Evolutionary conservation across 1,140 invertebrate species (phyloP), one percentile per base, ranked within the genome.

Genomic region (Drosophila serrata): DNA sequence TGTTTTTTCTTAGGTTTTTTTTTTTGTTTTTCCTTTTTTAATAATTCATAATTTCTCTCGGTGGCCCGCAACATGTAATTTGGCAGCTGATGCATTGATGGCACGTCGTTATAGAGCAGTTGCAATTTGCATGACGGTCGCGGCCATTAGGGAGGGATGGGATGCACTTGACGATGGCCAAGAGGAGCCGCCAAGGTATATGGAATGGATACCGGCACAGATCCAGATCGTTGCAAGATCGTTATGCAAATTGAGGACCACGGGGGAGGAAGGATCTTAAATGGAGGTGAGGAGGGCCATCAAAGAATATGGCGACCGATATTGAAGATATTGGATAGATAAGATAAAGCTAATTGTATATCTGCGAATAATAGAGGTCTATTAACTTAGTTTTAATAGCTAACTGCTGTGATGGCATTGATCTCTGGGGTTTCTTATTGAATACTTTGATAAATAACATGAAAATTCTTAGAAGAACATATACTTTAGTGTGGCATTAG

Each of bases 81-180:
- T 82, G 60, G 59, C 76, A 79, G 81, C 81, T 84, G 81, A 82
- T 82, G 80, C 81, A 73, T 77, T 74, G 67, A 62, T 48, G 59
- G 62, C 55, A 70, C 56, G 57, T 72, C 57, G 65, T 73, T 73
- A 72, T 29, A 27, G 40, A 42, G 73, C 48, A 46, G 59, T 46
- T 57, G 60, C 61, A 78, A 74, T 78, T 79, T 63, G 79, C 79
- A 82, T 82, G 68, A 73, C 73, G 58, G 48, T 61, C 46, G 42
- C 35, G 57, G 76, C 27, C 19, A 65, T 78, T 72, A 72, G 67
- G 51, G 68, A 33, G 45, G 45, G 45, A 27, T 46, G 68, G 27
- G 49, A 45, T 68, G 65, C 65, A 68, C 68, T 72, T 72, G 65
- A 46, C 68, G 35, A 15, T 67, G 62, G 31, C 55, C 40, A 31